These are phyloP conservation scores for Drosophila mercatorum DNA, from an alignment of 2,888 invertebrate genomes.

Conservation along the genomic window DNA sequence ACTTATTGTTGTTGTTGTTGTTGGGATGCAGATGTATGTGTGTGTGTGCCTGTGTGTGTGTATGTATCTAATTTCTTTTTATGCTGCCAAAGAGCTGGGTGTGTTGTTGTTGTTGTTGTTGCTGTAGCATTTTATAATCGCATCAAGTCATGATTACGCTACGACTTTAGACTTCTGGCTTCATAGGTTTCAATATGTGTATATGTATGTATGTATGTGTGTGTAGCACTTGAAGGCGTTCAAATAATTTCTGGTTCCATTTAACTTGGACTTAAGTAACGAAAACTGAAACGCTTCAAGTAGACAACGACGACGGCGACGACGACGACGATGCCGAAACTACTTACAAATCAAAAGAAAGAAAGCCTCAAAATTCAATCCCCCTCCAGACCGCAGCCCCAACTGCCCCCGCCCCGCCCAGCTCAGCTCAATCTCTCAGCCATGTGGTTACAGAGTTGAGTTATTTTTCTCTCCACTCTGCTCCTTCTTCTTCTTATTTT, in stretches of 20 bases:
- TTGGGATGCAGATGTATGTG: conserved; percentile 21
- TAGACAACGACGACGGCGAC: conserved; percentile 52
- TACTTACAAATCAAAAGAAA: conserved; percentile 64
- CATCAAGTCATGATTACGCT: conserved; percentile 80
- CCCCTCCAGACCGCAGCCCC: conserved; percentile 13
- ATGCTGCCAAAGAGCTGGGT: conserved; percentile 59
- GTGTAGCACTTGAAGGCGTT: conserved; percentile 75
- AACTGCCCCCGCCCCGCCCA: neutral
- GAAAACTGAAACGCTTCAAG: conserved; percentile 74
- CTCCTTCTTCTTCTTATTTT: conserved; percentile 37
- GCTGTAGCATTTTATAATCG: conserved; percentile 70
- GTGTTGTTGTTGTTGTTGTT: conserved; percentile 39
- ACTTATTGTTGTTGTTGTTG: conserved; percentile 50
- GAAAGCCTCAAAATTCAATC: conserved; percentile 64
- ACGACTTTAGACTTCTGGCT: conserved; percentile 52
- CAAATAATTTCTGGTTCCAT: conserved; percentile 80
- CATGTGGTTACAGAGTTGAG: conserved; percentile 57
- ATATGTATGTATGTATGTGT: conserved; percentile 37
- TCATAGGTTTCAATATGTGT: conserved; percentile 13
- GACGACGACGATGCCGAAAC: conserved; percentile 31
- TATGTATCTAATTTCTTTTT: conserved; percentile 77
- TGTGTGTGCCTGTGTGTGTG: conserved; percentile 28
- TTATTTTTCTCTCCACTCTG: conserved; percentile 39
- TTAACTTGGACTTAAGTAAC: conserved; percentile 76
- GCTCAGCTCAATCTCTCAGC: conserved; percentile 4